Conservation (phyloP, 92 coral and sea anemone species). For the Blastomussa wellsi region DNA sequence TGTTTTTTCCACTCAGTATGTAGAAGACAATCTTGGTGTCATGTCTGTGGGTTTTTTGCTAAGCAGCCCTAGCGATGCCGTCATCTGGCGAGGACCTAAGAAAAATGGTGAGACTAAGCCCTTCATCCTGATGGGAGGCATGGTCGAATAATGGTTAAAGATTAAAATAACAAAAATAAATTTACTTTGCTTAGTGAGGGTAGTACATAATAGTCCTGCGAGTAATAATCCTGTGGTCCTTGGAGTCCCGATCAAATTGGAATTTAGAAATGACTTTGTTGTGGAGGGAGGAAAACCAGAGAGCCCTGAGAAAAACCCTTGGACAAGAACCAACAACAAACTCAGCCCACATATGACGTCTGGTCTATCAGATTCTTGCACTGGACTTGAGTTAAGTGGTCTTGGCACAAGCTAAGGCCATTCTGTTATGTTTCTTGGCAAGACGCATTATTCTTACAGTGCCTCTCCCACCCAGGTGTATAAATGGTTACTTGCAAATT, state of each 20-base stretch:
- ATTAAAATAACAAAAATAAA: no score
- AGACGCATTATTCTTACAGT: neutral
- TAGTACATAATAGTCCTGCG: no score
- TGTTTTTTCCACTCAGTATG: constrained; percentile 62
- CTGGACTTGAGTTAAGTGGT: neutral
- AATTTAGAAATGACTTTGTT: no score
- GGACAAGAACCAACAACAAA: no score
- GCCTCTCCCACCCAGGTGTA: neutral
- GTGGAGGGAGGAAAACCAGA: no score
- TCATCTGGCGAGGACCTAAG: constrained; percentile 99
- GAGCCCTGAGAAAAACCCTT: no score
- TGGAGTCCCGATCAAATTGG: no score
- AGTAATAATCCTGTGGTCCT: no score
- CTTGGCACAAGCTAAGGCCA: neutral
- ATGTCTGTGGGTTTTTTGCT: constrained; percentile 99
- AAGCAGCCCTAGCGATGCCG: constrained; percentile 93
- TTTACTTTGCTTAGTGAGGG: no score
- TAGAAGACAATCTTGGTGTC: constrained; percentile 96
- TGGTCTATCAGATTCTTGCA: no score
- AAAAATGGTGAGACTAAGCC: constrained; percentile 79
- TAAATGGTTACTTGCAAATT: neutral
- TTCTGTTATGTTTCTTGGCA: neutral
- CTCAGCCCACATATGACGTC: no score
- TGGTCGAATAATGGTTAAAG: neutral
- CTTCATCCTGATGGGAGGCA: neutral